Percentiles rank a stretch among this genome's conserved stretches.
phyloP scores from a whole-genome alignment of 2,797 vertebrate species.

The Cyprinella venusta region DNA sequence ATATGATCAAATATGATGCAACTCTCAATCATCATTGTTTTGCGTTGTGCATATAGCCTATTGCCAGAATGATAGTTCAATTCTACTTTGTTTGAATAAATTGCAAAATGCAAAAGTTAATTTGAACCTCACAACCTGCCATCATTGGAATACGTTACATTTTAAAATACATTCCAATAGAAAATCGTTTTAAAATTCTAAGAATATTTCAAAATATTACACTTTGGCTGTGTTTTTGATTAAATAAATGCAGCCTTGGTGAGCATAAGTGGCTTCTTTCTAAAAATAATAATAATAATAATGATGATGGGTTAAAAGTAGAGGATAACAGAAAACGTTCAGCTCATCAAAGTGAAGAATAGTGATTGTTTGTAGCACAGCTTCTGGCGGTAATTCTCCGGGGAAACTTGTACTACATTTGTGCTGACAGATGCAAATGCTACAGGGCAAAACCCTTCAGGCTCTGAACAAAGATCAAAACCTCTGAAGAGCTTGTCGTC shows the following conservation, averaged over 20 bases:
- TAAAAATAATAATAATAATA: not conserved
- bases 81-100: not conserved
- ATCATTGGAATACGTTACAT: no score
- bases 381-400: conserved; percentile 8
- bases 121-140: not conserved
- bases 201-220: not conserved
- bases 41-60: no score
- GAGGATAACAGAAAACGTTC: not conserved
- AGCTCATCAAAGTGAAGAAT: not conserved
- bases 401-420: conserved; percentile 20
- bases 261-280: not conserved
- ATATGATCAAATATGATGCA: no score
- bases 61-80: not conserved
- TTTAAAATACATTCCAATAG: not conserved
- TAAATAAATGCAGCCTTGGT: not conserved
- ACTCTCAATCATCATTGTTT: not conserved
- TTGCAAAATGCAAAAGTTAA: not conserved
- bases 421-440: conserved; percentile 28
- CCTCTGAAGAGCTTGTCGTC: not conserved
- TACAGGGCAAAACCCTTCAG: conserved; percentile 13
- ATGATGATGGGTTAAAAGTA: not conserved
- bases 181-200: not conserved
- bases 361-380: conserved; percentile 26
- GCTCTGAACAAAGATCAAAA: conserved; percentile 31
- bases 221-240: not conserved